Evolutionary conservation across 2,888 invertebrate genomes (phyloP).

Genomic region (Acrobasis consociella): DNA sequence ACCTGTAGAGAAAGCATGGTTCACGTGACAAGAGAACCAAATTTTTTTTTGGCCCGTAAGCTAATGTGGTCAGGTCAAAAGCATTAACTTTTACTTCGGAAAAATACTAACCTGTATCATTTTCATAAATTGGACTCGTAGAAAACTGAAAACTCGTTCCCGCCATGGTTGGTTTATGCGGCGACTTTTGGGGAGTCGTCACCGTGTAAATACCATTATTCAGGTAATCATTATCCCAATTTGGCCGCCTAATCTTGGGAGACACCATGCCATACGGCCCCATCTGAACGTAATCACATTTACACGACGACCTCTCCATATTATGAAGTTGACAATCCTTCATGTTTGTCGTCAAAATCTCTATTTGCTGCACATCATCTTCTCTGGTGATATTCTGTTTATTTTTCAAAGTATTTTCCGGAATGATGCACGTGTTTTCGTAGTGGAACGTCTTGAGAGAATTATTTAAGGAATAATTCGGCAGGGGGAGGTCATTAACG

Average conservation of each 20-base stretch:
- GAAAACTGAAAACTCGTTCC: slow-evolving; percentile 77
- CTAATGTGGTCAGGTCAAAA: no score
- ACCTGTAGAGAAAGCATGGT: no score
- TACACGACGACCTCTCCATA: slow-evolving; percentile 69
- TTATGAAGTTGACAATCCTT: slow-evolving; percentile 74
- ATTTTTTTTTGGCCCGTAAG: no score
- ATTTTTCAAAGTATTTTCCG: slow-evolving; percentile 72
- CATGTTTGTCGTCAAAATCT: slow-evolving; percentile 73
- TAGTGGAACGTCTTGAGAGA: slow-evolving; percentile 79
- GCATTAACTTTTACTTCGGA: no score
- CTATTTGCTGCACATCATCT: slow-evolving; percentile 74
- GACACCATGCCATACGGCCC: slow-evolving; percentile 72
- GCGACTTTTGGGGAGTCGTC: slow-evolving; percentile 73
- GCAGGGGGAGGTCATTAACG: slow-evolving; percentile 78
- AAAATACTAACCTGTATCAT: slow-evolving; percentile 62
- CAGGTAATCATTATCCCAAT: slow-evolving; percentile 71
- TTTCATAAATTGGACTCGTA: slow-evolving; percentile 73
- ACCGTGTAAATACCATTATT: slow-evolving; percentile 75
- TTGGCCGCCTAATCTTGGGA: slow-evolving; percentile 63
- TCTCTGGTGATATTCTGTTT: slow-evolving; percentile 72
- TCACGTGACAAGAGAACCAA: no score
- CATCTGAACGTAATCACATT: slow-evolving; percentile 77
- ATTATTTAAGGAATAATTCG: slow-evolving; percentile 83
- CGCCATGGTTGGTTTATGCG: slow-evolving; percentile 62
- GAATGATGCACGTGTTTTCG: slow-evolving; percentile 75